phyloP scores from a whole-genome alignment of 2,888 invertebrate species.

The Ophion obscuratus region DNA sequence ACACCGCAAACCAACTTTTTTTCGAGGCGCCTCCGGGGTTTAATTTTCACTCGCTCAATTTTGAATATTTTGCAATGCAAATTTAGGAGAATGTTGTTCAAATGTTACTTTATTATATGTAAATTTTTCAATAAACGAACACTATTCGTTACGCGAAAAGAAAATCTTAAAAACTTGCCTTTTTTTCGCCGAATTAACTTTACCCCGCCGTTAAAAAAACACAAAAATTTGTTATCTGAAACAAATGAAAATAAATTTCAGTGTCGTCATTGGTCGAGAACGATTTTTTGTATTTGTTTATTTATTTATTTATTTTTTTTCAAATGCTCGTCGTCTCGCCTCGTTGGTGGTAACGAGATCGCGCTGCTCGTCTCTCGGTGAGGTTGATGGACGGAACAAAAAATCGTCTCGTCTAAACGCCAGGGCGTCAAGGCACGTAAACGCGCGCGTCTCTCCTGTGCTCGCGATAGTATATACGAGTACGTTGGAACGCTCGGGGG shows the following conservation, averaged over 20 bases:
- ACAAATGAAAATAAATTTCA: constrained; percentile 9
- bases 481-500: constrained; percentile 36
- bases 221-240: too few relatives aligned
- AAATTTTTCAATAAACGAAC: too few relatives aligned
- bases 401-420: constrained; percentile 68
- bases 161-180: too few relatives aligned
- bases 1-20: too few relatives aligned
- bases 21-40: too few relatives aligned
- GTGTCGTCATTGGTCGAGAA: constrained; percentile 14
- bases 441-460: constrained; percentile 33
- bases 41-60: too few relatives aligned
- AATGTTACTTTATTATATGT: too few relatives aligned
- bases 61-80: too few relatives aligned
- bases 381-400: constrained; percentile 57
- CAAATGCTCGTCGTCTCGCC: constrained; percentile 50
- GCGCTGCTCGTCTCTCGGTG: constrained; percentile 52
- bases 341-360: constrained; percentile 59
- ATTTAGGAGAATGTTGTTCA: too few relatives aligned
- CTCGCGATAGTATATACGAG: constrained; percentile 33
- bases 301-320: constrained; percentile 34
- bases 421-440: constrained; percentile 66
- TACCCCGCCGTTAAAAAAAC: too few relatives aligned
- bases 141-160: too few relatives aligned
- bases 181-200: too few relatives aligned
- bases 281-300: not conserved